Evolutionary conservation across 2,113 vertebrate genomes (phyloP).

Genomic region (Leptosomus discolor): DNA sequence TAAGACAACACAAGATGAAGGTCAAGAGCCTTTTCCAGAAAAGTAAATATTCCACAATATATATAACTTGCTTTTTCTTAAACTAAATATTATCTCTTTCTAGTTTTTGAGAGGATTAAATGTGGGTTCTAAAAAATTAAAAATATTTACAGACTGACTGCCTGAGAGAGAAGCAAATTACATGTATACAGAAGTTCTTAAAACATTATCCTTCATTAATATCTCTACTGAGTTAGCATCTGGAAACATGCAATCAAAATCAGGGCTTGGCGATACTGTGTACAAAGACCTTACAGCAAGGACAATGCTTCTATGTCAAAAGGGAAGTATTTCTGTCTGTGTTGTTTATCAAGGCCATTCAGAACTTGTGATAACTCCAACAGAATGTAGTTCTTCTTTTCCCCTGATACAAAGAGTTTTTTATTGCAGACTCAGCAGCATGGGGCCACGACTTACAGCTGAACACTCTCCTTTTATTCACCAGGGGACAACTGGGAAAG

Average conservation of each 20-base stretch:
- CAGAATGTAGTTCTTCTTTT: not conserved
- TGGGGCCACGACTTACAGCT: not conserved
- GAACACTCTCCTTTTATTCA: not conserved
- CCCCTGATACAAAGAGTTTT: not conserved
- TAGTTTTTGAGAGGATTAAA: not conserved
- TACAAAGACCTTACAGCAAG: not conserved
- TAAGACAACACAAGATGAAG: not conserved
- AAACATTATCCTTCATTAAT: not conserved
- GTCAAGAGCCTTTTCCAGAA: not conserved
- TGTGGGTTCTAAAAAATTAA: not conserved
- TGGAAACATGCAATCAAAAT: not conserved
- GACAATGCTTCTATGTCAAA: not conserved
- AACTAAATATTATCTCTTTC: not conserved
- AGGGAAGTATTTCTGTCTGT: not conserved
- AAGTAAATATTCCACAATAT: not conserved
- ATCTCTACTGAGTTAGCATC: not conserved
- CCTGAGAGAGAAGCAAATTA: not conserved
- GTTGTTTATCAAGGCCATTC: not conserved
- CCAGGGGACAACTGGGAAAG: not conserved
- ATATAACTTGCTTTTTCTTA: not conserved
- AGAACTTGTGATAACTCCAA: not conserved
- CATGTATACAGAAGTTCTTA: not conserved
- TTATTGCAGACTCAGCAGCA: not conserved
- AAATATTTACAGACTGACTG: constrained; percentile 8
- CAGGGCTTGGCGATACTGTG: not conserved